Percentiles rank a stretch among this genome's conserved stretches.
phyloP scores from a whole-genome alignment of 2,113 vertebrate genomes.

The Myrmophylax atrothorax region DNA sequence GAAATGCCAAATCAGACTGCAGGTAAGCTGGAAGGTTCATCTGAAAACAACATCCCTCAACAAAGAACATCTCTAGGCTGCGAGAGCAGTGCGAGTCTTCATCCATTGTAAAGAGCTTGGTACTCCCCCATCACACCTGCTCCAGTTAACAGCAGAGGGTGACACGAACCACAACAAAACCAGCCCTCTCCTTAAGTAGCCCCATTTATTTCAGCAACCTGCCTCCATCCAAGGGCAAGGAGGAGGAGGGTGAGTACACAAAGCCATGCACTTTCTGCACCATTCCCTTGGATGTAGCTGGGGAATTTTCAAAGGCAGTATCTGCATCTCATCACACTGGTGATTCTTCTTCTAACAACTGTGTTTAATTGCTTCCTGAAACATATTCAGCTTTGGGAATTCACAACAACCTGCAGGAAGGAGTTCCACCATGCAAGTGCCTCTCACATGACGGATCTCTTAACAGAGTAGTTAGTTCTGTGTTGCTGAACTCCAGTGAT shows the following conservation, averaged over 20 bases:
- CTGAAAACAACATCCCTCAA: neutral
- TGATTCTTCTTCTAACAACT: neutral
- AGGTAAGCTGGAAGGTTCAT: neutral
- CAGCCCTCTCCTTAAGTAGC: neutral
- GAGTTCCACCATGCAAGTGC: neutral
- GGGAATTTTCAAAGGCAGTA: neutral
- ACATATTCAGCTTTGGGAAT: neutral
- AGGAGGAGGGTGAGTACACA: neutral
- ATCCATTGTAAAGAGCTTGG: neutral
- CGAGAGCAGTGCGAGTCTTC: neutral
- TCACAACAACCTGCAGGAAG: neutral
- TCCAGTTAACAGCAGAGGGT: neutral
- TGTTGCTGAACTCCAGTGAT: neutral
- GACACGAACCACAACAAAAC: neutral
- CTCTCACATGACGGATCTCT: rapidly evolving
- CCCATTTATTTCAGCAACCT: neutral
- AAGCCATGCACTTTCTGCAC: neutral
- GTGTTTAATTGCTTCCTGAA: neutral
- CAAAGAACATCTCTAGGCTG: neutral
- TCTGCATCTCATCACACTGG: neutral
- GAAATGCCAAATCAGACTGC: rapidly evolving
- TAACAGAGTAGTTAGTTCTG: rapidly evolving
- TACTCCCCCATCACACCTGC: neutral
- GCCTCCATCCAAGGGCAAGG: neutral
- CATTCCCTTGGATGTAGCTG: neutral